These are phyloP conservation scores for Microctenopoma lineatum DNA, from an alignment of 2,797 vertebrate species.

Conservation along the genomic window DNA sequence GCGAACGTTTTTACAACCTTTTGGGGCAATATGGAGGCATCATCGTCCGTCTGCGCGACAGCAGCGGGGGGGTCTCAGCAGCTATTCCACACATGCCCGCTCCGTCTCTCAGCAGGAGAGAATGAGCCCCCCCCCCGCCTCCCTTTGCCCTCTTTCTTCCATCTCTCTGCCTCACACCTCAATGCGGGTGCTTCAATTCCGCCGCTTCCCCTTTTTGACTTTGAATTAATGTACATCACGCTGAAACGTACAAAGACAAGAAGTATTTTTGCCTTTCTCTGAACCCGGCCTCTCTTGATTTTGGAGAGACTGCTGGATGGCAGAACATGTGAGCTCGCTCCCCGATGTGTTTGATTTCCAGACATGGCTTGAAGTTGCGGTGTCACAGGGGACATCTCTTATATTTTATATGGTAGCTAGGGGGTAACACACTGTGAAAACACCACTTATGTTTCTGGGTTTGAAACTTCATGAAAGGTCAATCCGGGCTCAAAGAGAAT, in stretches of 20 bases:
- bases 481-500: slow-evolving; percentile 57
- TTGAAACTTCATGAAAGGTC: slow-evolving; percentile 57
- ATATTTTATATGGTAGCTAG: slow-evolving; percentile 61
- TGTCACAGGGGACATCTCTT: slow-evolving; percentile 51
- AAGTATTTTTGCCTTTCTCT: slow-evolving; percentile 47
- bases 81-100: slow-evolving; percentile 72
- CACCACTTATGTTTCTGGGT: slow-evolving; percentile 50
- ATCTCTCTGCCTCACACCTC: slow-evolving; percentile 37
- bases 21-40: slow-evolving; percentile 40
- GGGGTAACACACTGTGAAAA: slow-evolving; percentile 51
- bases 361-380: slow-evolving; percentile 53
- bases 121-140: slow-evolving; percentile 64
- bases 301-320: slow-evolving; percentile 36
- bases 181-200: slow-evolving; percentile 56
- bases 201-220: slow-evolving; percentile 62
- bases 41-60: slow-evolving; percentile 18
- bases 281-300: slow-evolving; percentile 52
- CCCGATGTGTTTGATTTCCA: slow-evolving; percentile 60
- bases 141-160: slow-evolving; percentile 43
- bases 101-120: slow-evolving; percentile 66
- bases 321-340: slow-evolving; percentile 46
- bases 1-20: slow-evolving; percentile 62
- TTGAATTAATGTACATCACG: slow-evolving; percentile 64
- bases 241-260: slow-evolving; percentile 56
- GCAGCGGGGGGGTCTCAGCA: slow-evolving; percentile 65